Percentiles rank a stretch among this genome's conserved stretches.
Conservation (phyloP, 1,140 invertebrate genomes). For the Megalopta genalis region DNA sequence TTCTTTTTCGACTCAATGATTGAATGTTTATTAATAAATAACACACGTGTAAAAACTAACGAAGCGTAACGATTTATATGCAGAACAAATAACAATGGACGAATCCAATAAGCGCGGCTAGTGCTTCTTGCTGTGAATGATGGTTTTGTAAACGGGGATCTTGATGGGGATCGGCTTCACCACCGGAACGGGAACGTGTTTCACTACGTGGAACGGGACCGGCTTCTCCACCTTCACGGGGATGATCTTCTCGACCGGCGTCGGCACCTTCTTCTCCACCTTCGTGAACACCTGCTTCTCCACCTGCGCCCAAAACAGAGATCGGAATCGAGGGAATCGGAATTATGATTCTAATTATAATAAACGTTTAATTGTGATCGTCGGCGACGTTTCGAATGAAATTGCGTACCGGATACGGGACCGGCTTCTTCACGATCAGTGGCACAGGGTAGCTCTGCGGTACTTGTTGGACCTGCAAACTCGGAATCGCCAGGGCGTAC, state of each 20-base stretch:
- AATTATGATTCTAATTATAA: too few relatives aligned
- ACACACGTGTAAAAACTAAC: neutral
- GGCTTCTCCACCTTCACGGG: conserved; percentile 77
- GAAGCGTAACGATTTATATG: neutral
- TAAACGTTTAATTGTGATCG: too few relatives aligned
- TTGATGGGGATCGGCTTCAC: conserved; percentile 75
- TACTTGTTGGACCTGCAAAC: conserved; percentile 82
- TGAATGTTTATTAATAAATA: conserved; percentile 25
- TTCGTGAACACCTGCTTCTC: conserved; percentile 80
- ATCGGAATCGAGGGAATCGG: too few relatives aligned
- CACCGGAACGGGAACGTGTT: conserved; percentile 78
- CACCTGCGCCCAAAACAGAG: conserved; percentile 55
- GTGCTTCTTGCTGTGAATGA: conserved; percentile 64
- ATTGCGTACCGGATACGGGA: conserved; percentile 60
- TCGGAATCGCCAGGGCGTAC: conserved; percentile 84
- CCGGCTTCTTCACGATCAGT: conserved; percentile 62
- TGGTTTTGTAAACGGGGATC: conserved; percentile 72
- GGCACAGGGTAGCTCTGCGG: conserved; percentile 80
- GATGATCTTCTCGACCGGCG: conserved; percentile 70
- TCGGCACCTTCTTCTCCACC: conserved; percentile 75
- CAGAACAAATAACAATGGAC: conserved; percentile 3
- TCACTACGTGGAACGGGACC: conserved; percentile 79
- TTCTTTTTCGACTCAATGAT: neutral
- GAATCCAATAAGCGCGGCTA: neutral
- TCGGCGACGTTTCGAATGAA: neutral